Conservation (phyloP, 2,888 invertebrate species). For the Colostygia pectinataria region DNA sequence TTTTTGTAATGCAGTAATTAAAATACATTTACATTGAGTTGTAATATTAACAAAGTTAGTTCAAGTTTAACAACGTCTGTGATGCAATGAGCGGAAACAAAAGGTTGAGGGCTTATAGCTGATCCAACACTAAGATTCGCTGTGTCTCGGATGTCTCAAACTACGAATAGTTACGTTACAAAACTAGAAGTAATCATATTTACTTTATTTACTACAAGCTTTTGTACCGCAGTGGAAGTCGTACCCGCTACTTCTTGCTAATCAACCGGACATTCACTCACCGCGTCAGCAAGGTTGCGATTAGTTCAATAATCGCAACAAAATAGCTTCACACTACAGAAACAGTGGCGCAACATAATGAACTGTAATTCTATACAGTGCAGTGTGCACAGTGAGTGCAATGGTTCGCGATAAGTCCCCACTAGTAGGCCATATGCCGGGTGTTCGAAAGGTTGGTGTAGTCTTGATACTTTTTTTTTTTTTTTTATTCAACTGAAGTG, state of each 20-base stretch:
- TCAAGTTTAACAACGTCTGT: no score
- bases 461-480: conserved; percentile 40
- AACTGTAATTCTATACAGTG: conserved; percentile 43
- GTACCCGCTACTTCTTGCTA: no score
- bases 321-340: not conserved
- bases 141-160: no score
- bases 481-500: no score
- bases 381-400: conserved; percentile 49
- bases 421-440: conserved; percentile 45
- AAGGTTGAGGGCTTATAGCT: no score
- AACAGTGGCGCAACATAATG: conserved; percentile 30
- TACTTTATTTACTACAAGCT: no score
- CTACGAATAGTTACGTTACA: no score
- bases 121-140: no score
- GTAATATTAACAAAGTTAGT: no score
- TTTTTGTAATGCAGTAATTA: conserved; percentile 24
- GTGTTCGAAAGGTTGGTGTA: conserved; percentile 3
- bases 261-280: no score
- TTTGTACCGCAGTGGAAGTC: not conserved
- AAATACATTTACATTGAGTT: not conserved
- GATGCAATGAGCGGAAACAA: no score
- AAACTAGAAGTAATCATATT: no score
- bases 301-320: not conserved
- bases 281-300: not conserved
- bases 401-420: conserved; percentile 53